Base-by-base conservation (phyloP, 2,888 invertebrate genomes). In the Tipula unca region DNA sequence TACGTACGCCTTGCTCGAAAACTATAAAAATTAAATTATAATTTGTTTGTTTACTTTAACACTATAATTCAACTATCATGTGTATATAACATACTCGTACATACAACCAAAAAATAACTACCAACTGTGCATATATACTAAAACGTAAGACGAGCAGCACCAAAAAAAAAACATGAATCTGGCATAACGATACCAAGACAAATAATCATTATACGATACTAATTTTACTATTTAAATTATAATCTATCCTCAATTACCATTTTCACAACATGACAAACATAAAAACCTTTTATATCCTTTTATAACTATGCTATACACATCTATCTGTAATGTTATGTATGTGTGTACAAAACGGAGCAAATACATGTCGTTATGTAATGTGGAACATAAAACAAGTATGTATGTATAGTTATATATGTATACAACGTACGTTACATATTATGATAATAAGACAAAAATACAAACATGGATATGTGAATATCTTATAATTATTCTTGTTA, bases 221-320 rank as follows among this genome's bases (percentile, higher is more conserved):
- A 69, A 69, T 69, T 69, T 69, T 69, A 25, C 69, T 69, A 69
- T 69, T 69, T 69, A 69, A 69, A 69, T 69, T 69, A 69, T 69
- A 69, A 69, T 69, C 69, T 69, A 69, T 69, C 69, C 69, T 69
- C 69, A 69, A 69, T 69, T 69, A 69, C 69, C 69, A 69, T 69
- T 69, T 69, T 69, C 69, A 69, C 69, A 69, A 69, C 69, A 69
- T 69, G 69, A 69, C 69, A 69, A 69, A 69, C 69, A 69, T 69
- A 69, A 69, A 69, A 69, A 69, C 69, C 69, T 69, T 69, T 69
- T 48, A n/a, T n/a, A 48, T 48, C 48, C 48, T 48, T 48, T 48
- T 54, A 54, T 54, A 54, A 54, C 48, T 54, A 17, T 54, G 20
- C 25, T 25, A 69, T 69, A 25, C 25, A 69, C 25, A 17, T n/a